These are phyloP conservation scores for Apantesis nais DNA, from an alignment of 2,888 invertebrate genomes.

Conservation along the genomic window DNA sequence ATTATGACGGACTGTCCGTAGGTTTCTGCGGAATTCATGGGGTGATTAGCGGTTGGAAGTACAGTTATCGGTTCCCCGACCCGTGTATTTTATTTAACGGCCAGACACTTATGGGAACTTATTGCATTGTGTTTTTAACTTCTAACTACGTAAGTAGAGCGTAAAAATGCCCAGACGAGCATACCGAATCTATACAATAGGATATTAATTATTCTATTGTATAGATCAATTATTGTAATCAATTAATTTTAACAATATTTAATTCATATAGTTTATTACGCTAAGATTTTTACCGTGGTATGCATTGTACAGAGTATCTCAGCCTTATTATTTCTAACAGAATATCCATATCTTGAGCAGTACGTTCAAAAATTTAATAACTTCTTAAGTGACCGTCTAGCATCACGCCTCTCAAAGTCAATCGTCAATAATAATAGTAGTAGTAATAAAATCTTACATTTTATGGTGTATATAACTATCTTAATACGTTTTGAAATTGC, in stretches of 20 bases:
- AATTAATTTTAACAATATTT: slow-evolving; percentile 33
- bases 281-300: not conserved
- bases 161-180: slow-evolving; percentile 40
- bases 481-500: not conserved
- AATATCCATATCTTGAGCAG: not conserved
- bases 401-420: not conserved
- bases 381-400: not conserved
- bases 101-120: slow-evolving; percentile 67
- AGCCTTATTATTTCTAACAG: not conserved
- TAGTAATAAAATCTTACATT: not conserved
- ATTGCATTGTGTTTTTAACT: slow-evolving; percentile 60
- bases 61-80: slow-evolving; percentile 72
- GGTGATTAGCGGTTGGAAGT: slow-evolving; percentile 75
- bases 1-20: slow-evolving; percentile 83
- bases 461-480: not conserved
- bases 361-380: not conserved
- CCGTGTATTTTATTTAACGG: slow-evolving; percentile 68
- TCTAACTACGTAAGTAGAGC: slow-evolving; percentile 48
- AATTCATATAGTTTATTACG: slow-evolving; percentile 26
- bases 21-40: slow-evolving; percentile 66
- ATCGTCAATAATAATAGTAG: no score
- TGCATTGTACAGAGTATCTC: not conserved
- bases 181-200: slow-evolving; percentile 42
- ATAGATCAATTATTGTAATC: slow-evolving; percentile 40
- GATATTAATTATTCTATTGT: slow-evolving; percentile 27